Conservation (phyloP, 2,888 invertebrate species). For the Adelognathus sp. region DNA sequence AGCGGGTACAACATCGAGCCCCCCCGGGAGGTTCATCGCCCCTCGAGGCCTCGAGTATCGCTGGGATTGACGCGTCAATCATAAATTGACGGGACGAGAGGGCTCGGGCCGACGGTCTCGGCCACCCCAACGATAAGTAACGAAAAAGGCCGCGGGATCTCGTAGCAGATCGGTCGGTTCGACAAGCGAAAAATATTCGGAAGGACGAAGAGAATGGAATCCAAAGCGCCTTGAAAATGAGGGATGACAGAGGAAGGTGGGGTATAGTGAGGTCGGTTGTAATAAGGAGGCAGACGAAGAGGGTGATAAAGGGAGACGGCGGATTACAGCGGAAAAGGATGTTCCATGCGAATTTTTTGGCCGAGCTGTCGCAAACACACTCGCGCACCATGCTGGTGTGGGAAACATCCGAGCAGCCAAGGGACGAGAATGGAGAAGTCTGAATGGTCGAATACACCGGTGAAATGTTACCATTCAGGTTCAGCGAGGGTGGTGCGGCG, state of each 20-base stretch:
- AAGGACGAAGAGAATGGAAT: not conserved
- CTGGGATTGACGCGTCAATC: slow-evolving; percentile 17
- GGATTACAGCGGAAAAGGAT: slow-evolving; percentile 38
- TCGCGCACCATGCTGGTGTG: not conserved
- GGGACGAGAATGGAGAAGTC: not conserved
- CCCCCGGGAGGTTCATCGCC: slow-evolving; percentile 1
- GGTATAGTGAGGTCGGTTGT: not conserved
- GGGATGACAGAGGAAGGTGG: not conserved
- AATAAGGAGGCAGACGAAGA: not conserved
- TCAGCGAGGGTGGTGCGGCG: not conserved
- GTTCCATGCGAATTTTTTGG: slow-evolving; percentile 53
- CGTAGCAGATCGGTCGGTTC: slow-evolving; percentile 5
- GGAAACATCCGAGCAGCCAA: not conserved
- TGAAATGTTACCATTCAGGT: slow-evolving; percentile 41
- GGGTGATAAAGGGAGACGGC: slow-evolving; percentile 19
- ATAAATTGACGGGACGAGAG: slow-evolving; percentile 20
- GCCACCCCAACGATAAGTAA: slow-evolving; percentile 22
- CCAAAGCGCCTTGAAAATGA: not conserved
- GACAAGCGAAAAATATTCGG: slow-evolving; percentile 24
- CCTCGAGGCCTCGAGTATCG: not conserved
- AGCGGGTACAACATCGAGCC: not conserved
- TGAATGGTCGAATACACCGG: slow-evolving; percentile 17
- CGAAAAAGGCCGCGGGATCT: not conserved
- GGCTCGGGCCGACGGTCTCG: not conserved
- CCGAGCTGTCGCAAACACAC: slow-evolving; percentile 41